Conservation (phyloP, 2,797 vertebrate species). For the Halcyon smyrnensis region DNA sequence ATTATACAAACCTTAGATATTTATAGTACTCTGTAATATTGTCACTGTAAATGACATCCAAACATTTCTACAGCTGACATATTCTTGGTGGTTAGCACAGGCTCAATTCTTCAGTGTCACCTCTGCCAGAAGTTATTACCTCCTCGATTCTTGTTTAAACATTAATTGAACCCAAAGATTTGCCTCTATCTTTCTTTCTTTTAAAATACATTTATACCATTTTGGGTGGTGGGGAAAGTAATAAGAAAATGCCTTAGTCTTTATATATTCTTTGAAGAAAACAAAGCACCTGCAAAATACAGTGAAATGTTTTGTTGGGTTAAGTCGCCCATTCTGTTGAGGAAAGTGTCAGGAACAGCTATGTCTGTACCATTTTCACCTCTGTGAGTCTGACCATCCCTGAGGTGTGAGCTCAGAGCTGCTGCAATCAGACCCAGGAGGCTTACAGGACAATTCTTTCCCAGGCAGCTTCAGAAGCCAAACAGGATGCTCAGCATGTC, state of each 20-base stretch:
- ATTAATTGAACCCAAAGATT: not conserved
- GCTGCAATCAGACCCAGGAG: not conserved
- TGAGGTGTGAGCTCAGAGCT: not conserved
- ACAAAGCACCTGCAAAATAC: not conserved
- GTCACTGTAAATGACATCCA: not conserved
- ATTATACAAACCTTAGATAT: not conserved
- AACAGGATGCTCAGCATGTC: not conserved
- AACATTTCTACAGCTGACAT: not conserved
- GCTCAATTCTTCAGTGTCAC: not conserved
- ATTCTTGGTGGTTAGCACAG: not conserved
- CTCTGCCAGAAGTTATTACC: not conserved
- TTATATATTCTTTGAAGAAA: not conserved
- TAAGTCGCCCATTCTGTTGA: not conserved
- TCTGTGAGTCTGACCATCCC: not conserved
- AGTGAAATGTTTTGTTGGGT: not conserved
- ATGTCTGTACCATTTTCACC: not conserved
- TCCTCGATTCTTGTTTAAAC: not conserved
- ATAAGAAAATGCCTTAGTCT: not conserved
- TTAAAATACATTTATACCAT: not conserved
- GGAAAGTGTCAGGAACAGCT: not conserved
- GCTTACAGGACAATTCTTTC: accelerated
- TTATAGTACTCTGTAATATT: not conserved
- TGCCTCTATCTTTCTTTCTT: not conserved
- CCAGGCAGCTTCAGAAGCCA: not conserved
- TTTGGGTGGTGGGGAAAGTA: not conserved